Percentiles rank a stretch among this genome's conserved stretches.
Evolutionary conservation across 23 tunicate genomes (phyloP).

Genomic region (Corella eumyota): DNA sequence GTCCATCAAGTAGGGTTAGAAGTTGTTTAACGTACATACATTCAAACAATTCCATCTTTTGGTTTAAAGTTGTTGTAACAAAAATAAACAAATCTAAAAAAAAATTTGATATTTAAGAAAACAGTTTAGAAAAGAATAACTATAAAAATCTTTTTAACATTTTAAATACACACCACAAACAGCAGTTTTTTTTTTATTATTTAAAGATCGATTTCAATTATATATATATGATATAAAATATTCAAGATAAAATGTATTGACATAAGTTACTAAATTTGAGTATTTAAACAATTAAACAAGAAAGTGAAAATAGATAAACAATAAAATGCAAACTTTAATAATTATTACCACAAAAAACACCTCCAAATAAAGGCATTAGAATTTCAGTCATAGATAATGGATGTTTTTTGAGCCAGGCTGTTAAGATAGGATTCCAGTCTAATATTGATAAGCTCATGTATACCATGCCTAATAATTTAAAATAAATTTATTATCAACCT

Average conservation of each 20-base stretch:
- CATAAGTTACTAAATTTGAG: too few species aligned
- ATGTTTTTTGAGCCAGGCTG: conserved; percentile 74
- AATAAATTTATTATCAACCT: neutral
- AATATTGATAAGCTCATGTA: conserved; percentile 88
- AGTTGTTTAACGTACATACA: conserved; percentile 95
- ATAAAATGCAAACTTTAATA: neutral
- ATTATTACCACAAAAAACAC: conserved; percentile 31
- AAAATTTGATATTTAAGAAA: neutral
- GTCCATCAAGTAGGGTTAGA: conserved; percentile 54
- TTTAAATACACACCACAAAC: too few species aligned
- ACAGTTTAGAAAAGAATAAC: too few species aligned
- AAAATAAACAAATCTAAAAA: conserved; percentile 25
- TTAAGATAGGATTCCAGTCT: conserved; percentile 85
- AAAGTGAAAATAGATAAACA: too few species aligned
- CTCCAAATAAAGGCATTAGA: conserved; percentile 49
- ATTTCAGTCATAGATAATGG: conserved; percentile 56
- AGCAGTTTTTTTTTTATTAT: too few species aligned
- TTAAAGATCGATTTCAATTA: too few species aligned
- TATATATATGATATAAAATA: too few species aligned
- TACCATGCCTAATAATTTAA: conserved; percentile 59
- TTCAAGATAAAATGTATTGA: too few species aligned
- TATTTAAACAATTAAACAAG: too few species aligned
- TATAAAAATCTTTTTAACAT: too few species aligned
- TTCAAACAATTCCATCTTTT: conserved; percentile 83
- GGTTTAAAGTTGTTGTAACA: conserved; percentile 29